Percentiles rank a stretch among this genome's conserved stretches.
These are phyloP conservation scores for Trichomycterus rosablanca DNA, from an alignment of 2,113 vertebrate species.

Conservation along the genomic window DNA sequence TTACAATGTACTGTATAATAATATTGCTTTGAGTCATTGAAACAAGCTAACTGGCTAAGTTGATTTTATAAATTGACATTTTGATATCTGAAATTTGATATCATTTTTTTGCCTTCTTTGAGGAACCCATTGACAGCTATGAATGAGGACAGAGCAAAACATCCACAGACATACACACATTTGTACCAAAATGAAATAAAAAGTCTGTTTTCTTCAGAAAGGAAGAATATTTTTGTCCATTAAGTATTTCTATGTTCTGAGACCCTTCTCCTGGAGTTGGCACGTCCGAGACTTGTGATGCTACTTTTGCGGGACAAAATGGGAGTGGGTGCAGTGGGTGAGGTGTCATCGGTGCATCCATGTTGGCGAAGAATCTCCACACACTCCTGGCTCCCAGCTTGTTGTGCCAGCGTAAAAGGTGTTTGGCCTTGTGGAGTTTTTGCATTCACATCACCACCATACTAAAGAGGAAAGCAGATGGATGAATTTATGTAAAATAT, in stretches of 20 bases:
- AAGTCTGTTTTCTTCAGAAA: slow-evolving; percentile 16
- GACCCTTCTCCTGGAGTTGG: slow-evolving; percentile 71
- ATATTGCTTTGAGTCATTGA: slow-evolving; percentile 67
- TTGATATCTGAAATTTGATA: not conserved
- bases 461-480: slow-evolving; percentile 60
- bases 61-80: slow-evolving; percentile 20
- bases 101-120: slow-evolving; percentile 27
- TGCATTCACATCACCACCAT: slow-evolving; percentile 80
- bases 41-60: slow-evolving; percentile 35
- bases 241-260: slow-evolving; percentile 51
- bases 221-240: slow-evolving; percentile 28
- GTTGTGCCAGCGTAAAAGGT: slow-evolving; percentile 75
- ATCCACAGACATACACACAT: slow-evolving; percentile 35
- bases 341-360: slow-evolving; percentile 77
- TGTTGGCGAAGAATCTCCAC: slow-evolving; percentile 84
- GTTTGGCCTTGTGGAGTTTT: slow-evolving; percentile 80
- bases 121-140: slow-evolving; percentile 16
- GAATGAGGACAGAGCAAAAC: slow-evolving; percentile 26
- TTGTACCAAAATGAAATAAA: slow-evolving; percentile 37
- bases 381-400: slow-evolving; percentile 81
- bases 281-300: slow-evolving; percentile 80
- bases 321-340: slow-evolving; percentile 71
- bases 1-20: slow-evolving; percentile 47
- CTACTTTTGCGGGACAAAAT: slow-evolving; percentile 80
- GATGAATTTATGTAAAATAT: no score